Percentiles rank a stretch among this genome's conserved stretches.
These are phyloP conservation scores for Eledona agricola DNA, from an alignment of 2,888 invertebrate genomes.

Conservation along the genomic window DNA sequence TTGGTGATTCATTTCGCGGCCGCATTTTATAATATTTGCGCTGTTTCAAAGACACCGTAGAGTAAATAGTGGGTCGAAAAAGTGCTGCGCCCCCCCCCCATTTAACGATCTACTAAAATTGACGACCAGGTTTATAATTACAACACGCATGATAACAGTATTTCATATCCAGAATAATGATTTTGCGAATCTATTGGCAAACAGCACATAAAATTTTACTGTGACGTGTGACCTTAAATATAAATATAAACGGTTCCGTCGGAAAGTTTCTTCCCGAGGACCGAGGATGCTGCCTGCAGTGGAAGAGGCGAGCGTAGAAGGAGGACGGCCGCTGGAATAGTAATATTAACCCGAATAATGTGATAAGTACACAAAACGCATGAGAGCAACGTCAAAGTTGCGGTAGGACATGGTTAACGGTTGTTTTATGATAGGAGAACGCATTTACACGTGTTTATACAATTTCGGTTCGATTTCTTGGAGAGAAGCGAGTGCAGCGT, in stretches of 20 bases:
- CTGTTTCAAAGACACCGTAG: no score
- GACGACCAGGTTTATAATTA: slow-evolving; percentile 18
- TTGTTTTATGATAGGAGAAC: slow-evolving; percentile 27
- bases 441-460: slow-evolving; percentile 13
- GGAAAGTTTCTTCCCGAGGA: slow-evolving; percentile 21
- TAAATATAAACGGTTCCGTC: slow-evolving; percentile 30
- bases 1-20: no score
- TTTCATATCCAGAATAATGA: slow-evolving; percentile 39
- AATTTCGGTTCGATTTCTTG: slow-evolving; percentile 21
- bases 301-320: slow-evolving; percentile 11
- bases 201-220: slow-evolving; percentile 44
- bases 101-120: slow-evolving; percentile 13
- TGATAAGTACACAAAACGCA: slow-evolving; percentile 30
- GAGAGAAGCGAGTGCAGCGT: slow-evolving; percentile 16
- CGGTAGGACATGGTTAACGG: slow-evolving; percentile 35
- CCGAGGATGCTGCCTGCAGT: not conserved
- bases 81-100: no score
- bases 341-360: slow-evolving; percentile 25
- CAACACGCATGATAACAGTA: slow-evolving; percentile 13
- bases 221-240: slow-evolving; percentile 44
- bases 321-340: slow-evolving; percentile 19
- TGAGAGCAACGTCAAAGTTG: slow-evolving; percentile 22
- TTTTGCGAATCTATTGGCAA: slow-evolving; percentile 39
- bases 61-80: no score
- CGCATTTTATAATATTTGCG: no score